Conservation (phyloP, 1,140 invertebrate species). For the Cataglyphis hispanica region DNA sequence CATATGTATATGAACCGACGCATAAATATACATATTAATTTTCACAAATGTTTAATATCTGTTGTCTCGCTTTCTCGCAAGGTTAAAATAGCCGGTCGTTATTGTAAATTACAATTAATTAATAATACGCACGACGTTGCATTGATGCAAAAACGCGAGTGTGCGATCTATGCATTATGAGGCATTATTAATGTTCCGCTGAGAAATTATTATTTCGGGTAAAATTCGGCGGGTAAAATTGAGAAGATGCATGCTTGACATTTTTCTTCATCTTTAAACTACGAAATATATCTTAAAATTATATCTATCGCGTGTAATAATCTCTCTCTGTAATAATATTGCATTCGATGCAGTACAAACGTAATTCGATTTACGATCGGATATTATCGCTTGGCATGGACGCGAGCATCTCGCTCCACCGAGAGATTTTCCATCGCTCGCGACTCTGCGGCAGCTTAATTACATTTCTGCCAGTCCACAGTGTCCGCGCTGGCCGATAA, state of each 20-base stretch:
- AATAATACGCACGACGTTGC: slow-evolving; percentile 37
- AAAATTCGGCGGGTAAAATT: neutral
- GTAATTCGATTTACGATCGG: too few relatives aligned
- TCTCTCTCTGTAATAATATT: too few relatives aligned
- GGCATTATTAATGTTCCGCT: neutral
- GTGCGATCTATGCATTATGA: slow-evolving; percentile 23
- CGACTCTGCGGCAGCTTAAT: slow-evolving; percentile 18
- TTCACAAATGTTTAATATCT: slow-evolving; percentile 51
- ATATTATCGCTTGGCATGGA: neutral
- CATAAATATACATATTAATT: slow-evolving; percentile 56
- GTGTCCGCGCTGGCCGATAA: neutral
- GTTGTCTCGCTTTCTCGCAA: slow-evolving; percentile 11
- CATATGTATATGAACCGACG: neutral
- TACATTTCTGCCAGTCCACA: neutral
- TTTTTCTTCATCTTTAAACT: neutral
- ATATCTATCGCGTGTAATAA: neutral
- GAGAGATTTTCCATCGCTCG: neutral
- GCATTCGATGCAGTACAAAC: too few relatives aligned
- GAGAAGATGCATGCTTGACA: too few relatives aligned
- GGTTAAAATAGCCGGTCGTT: slow-evolving; percentile 29
- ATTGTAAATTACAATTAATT: slow-evolving; percentile 40
- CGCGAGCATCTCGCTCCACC: neutral
- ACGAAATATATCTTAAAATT: neutral
- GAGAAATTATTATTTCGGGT: neutral
- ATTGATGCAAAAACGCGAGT: slow-evolving; percentile 49